A percentile compares a stretch with the other conserved stretches of the same genome.
Evolutionary conservation across 2,797 vertebrate species (phyloP).

Genomic region (Halcyon chelicuti): DNA sequence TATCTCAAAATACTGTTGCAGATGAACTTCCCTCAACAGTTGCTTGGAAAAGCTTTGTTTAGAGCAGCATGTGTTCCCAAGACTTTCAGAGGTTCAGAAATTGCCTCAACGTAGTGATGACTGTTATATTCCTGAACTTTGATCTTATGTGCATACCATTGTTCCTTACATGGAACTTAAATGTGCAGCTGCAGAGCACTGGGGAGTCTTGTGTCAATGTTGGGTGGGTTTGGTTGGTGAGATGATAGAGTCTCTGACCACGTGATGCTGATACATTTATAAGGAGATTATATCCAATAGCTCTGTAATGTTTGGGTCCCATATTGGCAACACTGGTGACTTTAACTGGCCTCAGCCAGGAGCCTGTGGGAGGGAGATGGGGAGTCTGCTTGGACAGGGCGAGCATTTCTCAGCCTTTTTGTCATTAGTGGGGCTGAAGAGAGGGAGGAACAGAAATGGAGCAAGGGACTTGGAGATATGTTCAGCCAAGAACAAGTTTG

Average conservation of each 20-base stretch:
- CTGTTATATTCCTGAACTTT: not conserved
- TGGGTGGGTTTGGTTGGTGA: not conserved
- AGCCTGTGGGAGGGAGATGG: not conserved
- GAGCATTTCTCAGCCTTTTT: not conserved
- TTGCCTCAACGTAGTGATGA: not conserved
- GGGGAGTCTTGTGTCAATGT: not conserved
- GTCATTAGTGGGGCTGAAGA: not conserved
- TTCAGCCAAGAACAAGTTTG: not conserved
- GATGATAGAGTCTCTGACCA: accelerated
- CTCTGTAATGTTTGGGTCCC: not conserved
- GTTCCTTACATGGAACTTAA: not conserved
- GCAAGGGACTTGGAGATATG: not conserved
- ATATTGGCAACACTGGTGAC: not conserved
- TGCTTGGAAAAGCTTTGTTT: not conserved
- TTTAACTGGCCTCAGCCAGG: not conserved
- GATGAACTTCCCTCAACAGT: not conserved
- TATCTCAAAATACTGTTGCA: not conserved
- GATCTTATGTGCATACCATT: not conserved
- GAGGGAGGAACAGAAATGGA: not conserved
- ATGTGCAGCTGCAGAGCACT: not conserved
- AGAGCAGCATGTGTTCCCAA: not conserved
- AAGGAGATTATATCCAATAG: not conserved
- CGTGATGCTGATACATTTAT: not conserved
- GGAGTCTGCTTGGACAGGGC: not conserved
- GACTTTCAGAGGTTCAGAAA: not conserved